Conservation (phyloP, 2,888 invertebrate species). For the Octonoba sinensis region DNA sequence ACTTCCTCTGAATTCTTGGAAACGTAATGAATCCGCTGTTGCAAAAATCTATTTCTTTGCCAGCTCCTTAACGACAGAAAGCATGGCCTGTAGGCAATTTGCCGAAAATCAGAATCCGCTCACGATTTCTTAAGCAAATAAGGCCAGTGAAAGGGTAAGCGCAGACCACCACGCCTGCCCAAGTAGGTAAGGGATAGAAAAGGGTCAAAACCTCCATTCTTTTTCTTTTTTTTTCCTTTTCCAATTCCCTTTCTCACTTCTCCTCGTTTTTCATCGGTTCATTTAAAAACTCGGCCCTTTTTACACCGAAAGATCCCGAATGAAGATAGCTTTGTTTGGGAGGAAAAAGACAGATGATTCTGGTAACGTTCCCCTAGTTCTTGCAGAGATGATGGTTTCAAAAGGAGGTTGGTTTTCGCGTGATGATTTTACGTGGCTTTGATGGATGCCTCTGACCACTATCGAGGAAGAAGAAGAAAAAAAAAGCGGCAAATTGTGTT, state of each 20-base stretch:
- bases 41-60: no score
- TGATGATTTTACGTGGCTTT: not conserved
- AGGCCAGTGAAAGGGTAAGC: constrained; percentile 6
- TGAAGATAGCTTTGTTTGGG: constrained; percentile 40
- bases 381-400: constrained; percentile 21
- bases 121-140: constrained; percentile 45
- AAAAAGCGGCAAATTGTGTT: no score
- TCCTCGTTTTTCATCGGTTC: not conserved
- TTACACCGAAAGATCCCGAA: constrained; percentile 20
- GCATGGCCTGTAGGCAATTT: no score
- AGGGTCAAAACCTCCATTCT: constrained; percentile 49
- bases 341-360: constrained; percentile 14
- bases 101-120: constrained; percentile 1
- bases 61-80: no score
- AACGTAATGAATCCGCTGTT: no score
- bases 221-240: constrained; percentile 9
- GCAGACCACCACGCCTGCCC: constrained; percentile 29
- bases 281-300: not conserved
- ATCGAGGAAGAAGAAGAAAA: no score
- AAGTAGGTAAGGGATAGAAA: constrained; percentile 37
- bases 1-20: no score
- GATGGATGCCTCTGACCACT: constrained; percentile 13
- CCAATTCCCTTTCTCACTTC: constrained; percentile 12
- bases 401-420: constrained; percentile 11
- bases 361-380: constrained; percentile 1